Base-by-base conservation (phyloP, 2,797 vertebrate genomes). In the Micromesistius poutassou region DNA sequence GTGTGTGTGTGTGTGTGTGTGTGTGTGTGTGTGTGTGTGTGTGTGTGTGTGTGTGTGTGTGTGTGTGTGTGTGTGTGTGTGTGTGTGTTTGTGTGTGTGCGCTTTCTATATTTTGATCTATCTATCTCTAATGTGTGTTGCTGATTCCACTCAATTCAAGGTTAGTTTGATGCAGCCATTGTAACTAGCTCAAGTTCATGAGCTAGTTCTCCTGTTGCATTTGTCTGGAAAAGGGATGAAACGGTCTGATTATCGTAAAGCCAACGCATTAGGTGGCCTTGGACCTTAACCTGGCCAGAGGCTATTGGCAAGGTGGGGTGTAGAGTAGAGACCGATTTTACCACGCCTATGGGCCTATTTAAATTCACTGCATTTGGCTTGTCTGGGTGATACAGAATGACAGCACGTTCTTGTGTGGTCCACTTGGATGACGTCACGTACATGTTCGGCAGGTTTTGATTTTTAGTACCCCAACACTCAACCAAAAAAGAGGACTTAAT, bases 21-120 rank as follows among this genome's bases (percentile, higher is more conserved):
- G 55, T 62, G 55, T 62, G 55, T 62, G 55, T 62, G 55, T 62
- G 55, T 62, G 55, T 62, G 55, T 62, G 22, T 62, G 55, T 62
- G 55, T 62, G 55, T 9, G 55, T n/a, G 55, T 25, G 55, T 62
- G 55, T 40, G 46, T 50, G 46, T 50, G 46, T 50, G 46, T 50
- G 46, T 50, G 46, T 50, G 46, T 22, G 46, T 50, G 46, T 22
- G 46, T 50, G 46, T n/a, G 46, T 55, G 46, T n/a, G 46, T 55
- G 46, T n/a, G 19, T 55, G 46, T n/a, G 46, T 22, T 2, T 25
- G 55, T 62, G 22, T 25, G 55, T 62, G 55, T 25, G 42, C 2
- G 33, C 33, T 33, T 5, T 33, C 33, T 33, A 33, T 33, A 14
- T n/a, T n/a, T n/a, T n/a, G n/a, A n/a, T n/a, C n/a, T n/a, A n/a